phyloP scores from a whole-genome alignment of 1,140 invertebrate genomes.

The Solenopsis fugax region DNA sequence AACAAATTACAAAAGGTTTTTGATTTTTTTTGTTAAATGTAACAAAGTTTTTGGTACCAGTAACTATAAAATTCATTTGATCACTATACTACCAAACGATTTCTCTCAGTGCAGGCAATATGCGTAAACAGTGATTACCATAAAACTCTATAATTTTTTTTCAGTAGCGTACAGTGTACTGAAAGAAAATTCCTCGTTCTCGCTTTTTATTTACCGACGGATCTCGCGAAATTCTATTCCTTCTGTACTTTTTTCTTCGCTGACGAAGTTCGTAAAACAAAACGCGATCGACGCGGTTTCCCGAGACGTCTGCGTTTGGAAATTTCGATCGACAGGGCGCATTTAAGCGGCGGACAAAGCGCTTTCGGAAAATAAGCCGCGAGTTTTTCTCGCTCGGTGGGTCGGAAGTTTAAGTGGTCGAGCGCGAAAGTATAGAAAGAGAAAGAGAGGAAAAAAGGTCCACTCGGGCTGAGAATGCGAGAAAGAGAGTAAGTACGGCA shows the following conservation, averaged over 20 bases:
- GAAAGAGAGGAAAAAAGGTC: slow-evolving; percentile 8
- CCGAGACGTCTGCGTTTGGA: slow-evolving; percentile 40
- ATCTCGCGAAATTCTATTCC: not conserved
- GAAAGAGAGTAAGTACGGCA: slow-evolving; percentile 37
- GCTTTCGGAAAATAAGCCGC: slow-evolving; percentile 59
- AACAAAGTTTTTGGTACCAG: too few species aligned
- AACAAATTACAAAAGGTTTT: too few species aligned
- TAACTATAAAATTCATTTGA: too few species aligned
- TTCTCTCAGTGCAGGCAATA: too few species aligned
- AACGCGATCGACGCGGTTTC: slow-evolving; percentile 44
- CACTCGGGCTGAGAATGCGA: not conserved
- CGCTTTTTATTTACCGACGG: not conserved
- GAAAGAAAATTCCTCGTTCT: not conserved
- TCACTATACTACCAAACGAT: too few species aligned
- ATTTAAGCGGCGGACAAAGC: slow-evolving; percentile 58
- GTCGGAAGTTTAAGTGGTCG: slow-evolving; percentile 55
- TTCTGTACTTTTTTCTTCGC: not conserved
- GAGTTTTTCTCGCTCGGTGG: slow-evolving; percentile 56
- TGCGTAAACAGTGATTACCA: not conserved
- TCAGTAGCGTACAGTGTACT: too few species aligned
- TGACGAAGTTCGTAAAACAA: slow-evolving; percentile 36
- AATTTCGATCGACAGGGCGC: slow-evolving; percentile 44
- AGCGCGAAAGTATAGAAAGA: slow-evolving; percentile 15
- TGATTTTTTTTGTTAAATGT: too few species aligned
- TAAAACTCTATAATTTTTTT: slow-evolving; percentile 34